Percentiles rank a stretch among this genome's conserved stretches.
These are phyloP conservation scores for Tinea semifulvella DNA, from an alignment of 2,888 invertebrate genomes.

Conservation along the genomic window DNA sequence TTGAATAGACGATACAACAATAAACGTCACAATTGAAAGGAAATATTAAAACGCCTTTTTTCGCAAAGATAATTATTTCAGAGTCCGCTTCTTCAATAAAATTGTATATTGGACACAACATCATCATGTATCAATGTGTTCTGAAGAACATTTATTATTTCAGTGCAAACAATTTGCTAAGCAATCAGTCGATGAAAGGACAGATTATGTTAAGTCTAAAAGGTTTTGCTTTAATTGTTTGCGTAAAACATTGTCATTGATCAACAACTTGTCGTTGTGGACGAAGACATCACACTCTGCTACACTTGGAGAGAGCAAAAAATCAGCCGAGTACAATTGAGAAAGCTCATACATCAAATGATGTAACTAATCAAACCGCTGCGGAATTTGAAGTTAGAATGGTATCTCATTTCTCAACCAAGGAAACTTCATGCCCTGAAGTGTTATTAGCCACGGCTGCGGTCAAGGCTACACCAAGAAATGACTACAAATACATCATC, in stretches of 20 bases:
- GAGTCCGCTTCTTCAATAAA: constrained; percentile 18
- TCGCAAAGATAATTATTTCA: constrained; percentile 14
- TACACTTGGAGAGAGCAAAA: constrained; percentile 17
- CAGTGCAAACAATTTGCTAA: constrained; percentile 18
- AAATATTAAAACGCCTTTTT: constrained; percentile 20
- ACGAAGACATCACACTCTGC: constrained; percentile 19
- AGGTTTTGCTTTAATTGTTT: constrained; percentile 21
- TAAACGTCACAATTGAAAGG: constrained; percentile 20
- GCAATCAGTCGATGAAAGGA: constrained; percentile 13
- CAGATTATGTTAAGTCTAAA: constrained; percentile 17
- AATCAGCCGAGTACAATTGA: not conserved
- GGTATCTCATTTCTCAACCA: constrained; percentile 13
- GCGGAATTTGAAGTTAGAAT: not conserved
- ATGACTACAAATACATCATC: constrained; percentile 15
- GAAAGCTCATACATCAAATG: not conserved
- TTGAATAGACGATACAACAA: constrained; percentile 21
- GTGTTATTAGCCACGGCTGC: constrained; percentile 24
- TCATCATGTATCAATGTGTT: constrained; percentile 18
- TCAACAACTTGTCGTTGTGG: constrained; percentile 19
- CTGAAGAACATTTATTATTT: constrained; percentile 16
- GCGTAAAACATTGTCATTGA: constrained; percentile 16
- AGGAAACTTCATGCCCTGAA: constrained; percentile 14
- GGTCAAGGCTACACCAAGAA: constrained; percentile 19
- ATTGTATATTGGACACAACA: constrained; percentile 19
- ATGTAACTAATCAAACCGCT: not conserved